Evolutionary conservation across 2,113 vertebrate species (phyloP).

Genomic region (Eptatretus burgeri): DNA sequence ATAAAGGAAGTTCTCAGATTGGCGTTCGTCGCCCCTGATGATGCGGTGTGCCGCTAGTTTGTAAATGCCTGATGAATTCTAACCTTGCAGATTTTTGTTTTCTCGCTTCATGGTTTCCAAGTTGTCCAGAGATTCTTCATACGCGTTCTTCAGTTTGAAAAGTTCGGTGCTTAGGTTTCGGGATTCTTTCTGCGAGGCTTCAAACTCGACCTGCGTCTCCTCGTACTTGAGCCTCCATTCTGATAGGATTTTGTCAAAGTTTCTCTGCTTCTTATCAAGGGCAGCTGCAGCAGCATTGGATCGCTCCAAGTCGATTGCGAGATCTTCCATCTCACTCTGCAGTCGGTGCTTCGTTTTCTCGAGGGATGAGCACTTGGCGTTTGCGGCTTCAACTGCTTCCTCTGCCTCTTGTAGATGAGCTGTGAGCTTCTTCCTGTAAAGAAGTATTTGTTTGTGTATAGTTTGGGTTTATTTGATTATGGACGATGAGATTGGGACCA

Average conservation of each 20-base stretch:
- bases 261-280: slow-evolving; percentile 2
- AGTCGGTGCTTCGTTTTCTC: slow-evolving; percentile 1
- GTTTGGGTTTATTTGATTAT: too few relatives aligned
- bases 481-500: neutral
- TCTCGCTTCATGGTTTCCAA: neutral
- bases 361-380: neutral
- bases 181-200: neutral
- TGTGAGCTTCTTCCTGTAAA: neutral
- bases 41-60: neutral
- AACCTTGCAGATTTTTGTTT: neutral
- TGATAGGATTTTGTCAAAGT: neutral
- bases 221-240: neutral
- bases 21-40: neutral
- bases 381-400: neutral
- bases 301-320: neutral
- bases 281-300: neutral
- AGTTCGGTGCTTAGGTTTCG: neutral
- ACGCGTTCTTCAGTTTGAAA: neutral
- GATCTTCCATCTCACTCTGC: neutral
- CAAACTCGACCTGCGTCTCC: neutral
- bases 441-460: too few relatives aligned
- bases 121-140: slow-evolving; percentile 1
- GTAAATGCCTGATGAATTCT: neutral
- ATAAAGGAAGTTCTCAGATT: neutral
- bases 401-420: neutral